Conservation (phyloP, 2,113 vertebrate genomes). For the Gasterosteus nipponicus region DNA sequence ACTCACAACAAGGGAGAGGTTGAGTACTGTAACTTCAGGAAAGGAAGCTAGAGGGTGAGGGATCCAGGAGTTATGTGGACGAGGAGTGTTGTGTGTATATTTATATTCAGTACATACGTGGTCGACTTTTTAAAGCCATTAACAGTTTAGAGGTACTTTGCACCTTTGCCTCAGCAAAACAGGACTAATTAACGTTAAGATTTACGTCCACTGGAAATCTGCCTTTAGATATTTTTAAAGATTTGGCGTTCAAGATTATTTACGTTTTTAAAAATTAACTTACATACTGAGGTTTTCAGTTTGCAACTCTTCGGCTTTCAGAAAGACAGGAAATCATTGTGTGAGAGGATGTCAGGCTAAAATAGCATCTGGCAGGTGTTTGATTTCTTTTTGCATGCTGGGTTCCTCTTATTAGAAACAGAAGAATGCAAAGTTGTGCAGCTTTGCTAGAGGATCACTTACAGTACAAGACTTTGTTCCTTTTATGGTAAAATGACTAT, state of each 20-base stretch:
- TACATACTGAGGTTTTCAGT: not conserved
- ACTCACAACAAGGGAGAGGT: too few relatives aligned
- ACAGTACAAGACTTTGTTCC: conserved; percentile 7
- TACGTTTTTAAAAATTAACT: not conserved
- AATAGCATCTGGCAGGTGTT: conserved; percentile 17
- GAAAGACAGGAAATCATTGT: not conserved
- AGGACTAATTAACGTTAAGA: not conserved
- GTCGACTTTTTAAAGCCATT: not conserved
- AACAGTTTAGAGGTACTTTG: not conserved
- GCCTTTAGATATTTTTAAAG: not conserved
- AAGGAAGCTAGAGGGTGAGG: too few relatives aligned
- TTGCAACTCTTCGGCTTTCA: not conserved
- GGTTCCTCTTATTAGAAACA: conserved; percentile 13
- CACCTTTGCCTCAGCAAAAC: not conserved
- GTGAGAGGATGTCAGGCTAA: conserved; percentile 3
- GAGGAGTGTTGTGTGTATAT: too few relatives aligned
- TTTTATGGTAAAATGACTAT: conserved; percentile 12
- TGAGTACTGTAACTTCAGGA: too few relatives aligned
- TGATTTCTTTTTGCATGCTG: conserved; percentile 35
- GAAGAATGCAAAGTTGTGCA: conserved; percentile 6
- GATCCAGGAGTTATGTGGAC: too few relatives aligned
- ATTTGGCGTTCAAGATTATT: not conserved
- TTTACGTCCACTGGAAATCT: not conserved
- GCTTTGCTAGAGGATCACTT: not conserved
- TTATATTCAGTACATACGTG: too few relatives aligned